phyloP scores from a whole-genome alignment of 2,797 vertebrate species.

The Lutjanus argentimaculatus region DNA sequence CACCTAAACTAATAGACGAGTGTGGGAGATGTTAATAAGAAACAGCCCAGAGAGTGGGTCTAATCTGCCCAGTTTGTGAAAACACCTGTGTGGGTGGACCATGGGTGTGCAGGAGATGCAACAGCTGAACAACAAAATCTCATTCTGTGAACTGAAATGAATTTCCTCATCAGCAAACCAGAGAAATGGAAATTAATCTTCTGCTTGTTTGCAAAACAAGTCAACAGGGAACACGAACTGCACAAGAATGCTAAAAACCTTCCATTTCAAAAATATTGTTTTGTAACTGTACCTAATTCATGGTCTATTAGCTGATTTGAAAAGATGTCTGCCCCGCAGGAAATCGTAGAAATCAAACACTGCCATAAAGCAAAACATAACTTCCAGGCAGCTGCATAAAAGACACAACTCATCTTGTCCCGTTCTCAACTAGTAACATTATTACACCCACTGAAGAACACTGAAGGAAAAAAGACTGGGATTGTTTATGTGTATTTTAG shows the following conservation, averaged over 20 bases:
- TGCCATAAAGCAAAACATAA: neutral
- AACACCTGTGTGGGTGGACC: neutral
- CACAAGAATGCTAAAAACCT: neutral
- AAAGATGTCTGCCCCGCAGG: neutral
- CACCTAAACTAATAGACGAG: neutral
- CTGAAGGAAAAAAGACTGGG: neutral
- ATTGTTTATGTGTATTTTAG: neutral
- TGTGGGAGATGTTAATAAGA: conserved; percentile 17
- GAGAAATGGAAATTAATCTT: conserved; percentile 1
- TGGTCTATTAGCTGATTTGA: neutral
- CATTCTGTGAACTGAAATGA: neutral
- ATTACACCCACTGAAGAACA: neutral
- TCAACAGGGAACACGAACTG: neutral
- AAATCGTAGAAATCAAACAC: neutral
- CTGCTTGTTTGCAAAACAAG: neutral
- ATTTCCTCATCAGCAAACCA: conserved; percentile 13
- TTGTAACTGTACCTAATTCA: conserved; percentile 2
- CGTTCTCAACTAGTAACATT: neutral
- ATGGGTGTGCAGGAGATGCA: neutral
- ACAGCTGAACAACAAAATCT: neutral
- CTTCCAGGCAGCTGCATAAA: neutral
- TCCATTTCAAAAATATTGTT: neutral
- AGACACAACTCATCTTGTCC: neutral
- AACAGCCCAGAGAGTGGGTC: conserved; percentile 3
- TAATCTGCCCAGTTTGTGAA: neutral